Conservation (phyloP, 2,797 vertebrate species). For the Hoplostethus mediterraneus region DNA sequence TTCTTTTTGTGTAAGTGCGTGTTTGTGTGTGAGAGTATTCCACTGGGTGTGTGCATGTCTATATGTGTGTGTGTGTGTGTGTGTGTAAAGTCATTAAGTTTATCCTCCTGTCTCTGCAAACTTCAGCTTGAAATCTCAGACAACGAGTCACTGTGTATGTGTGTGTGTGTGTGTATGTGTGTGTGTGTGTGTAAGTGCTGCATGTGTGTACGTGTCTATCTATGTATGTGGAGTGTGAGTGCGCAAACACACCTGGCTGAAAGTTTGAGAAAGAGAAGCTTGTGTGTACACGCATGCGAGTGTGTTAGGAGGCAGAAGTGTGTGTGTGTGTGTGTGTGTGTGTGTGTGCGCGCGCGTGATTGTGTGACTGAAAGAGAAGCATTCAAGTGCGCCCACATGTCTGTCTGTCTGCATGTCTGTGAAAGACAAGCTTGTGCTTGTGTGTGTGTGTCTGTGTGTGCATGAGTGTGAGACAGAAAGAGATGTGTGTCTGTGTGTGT, state of each 20-base stretch:
- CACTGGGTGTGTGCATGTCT: too few relatives aligned
- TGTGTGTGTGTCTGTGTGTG: too few relatives aligned
- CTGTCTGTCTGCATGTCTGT: background rate
- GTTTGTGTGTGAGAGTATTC: too few relatives aligned
- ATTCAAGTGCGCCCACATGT: too few relatives aligned
- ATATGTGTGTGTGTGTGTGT: background rate
- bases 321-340: background rate
- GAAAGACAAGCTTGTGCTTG: background rate
- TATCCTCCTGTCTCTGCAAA: background rate
- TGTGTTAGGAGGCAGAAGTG: background rate
- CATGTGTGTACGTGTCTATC: too few relatives aligned
- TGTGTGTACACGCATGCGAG: background rate
- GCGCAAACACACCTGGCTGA: background rate
- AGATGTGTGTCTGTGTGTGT: too few relatives aligned
- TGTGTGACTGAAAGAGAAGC: background rate
- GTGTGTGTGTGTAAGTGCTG: background rate
- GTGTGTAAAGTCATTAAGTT: background rate
- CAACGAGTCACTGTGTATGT: background rate
- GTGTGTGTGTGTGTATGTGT: constrained; percentile 10
- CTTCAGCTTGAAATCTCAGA: background rate
- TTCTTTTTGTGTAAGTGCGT: too few relatives aligned
- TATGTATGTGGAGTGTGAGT: background rate
- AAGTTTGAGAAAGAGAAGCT: background rate
- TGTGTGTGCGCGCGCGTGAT: background rate
- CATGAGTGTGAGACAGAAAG: too few relatives aligned